Evolutionary conservation across 2,797 vertebrate genomes (phyloP).

Genomic region (Chelmon rostratus): DNA sequence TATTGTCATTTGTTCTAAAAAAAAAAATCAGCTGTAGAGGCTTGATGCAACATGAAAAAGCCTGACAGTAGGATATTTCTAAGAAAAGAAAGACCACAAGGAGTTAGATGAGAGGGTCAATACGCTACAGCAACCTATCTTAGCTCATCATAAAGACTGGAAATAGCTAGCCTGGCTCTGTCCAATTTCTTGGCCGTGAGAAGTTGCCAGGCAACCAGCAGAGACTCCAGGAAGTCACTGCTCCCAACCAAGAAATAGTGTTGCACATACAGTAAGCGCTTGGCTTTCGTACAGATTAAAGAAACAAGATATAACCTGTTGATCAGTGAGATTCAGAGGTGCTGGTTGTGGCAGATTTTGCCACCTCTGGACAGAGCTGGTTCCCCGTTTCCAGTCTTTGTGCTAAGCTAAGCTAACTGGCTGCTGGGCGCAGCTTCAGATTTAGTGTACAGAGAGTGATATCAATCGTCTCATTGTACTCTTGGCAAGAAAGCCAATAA

Average conservation of each 20-base stretch:
- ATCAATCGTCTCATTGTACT: background rate
- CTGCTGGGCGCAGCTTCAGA: background rate
- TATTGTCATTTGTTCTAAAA: background rate
- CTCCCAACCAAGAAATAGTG: background rate
- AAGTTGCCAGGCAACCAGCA: background rate
- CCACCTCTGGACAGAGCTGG: background rate
- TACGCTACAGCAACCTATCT: background rate
- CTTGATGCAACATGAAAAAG: too few species aligned
- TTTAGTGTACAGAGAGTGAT: background rate
- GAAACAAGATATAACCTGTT: background rate
- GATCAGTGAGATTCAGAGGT: background rate
- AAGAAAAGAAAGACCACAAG: background rate
- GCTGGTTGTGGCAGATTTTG: background rate
- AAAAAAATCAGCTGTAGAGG: background rate
- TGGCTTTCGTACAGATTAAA: background rate
- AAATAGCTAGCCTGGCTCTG: background rate
- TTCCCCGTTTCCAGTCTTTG: background rate
- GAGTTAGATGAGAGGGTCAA: background rate
- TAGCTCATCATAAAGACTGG: background rate
- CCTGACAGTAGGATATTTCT: background rate
- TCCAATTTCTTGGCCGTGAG: background rate
- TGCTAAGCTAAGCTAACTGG: background rate
- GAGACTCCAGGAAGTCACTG: slow-evolving; percentile 2
- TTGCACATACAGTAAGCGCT: background rate
- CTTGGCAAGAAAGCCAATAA: background rate